Percentiles rank a stretch among this genome's conserved stretches.
Conservation (phyloP, 2,888 invertebrate genomes). For the Neria commutata region DNA sequence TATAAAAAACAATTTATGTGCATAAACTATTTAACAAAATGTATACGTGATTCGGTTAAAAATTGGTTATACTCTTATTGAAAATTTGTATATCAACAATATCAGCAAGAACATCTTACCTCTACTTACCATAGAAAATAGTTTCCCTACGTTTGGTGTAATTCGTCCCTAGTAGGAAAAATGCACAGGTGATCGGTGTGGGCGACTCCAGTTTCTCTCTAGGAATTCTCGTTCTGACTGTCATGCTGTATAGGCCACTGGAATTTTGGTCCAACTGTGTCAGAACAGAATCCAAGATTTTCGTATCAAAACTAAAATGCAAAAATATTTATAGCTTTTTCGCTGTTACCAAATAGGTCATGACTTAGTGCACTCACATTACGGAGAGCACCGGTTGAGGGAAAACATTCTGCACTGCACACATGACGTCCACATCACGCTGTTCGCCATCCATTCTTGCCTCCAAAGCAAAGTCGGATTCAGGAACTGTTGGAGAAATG, state of each 20-base stretch:
- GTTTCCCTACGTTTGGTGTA: slow-evolving; percentile 62
- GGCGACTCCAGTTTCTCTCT: slow-evolving; percentile 61
- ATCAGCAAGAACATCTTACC: slow-evolving; percentile 44
- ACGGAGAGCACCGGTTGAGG: slow-evolving; percentile 59
- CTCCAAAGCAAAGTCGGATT: slow-evolving; percentile 60
- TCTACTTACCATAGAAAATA: slow-evolving; percentile 62
- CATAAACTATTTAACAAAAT: too few species aligned
- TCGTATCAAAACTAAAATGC: slow-evolving; percentile 55
- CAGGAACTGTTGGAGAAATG: too few species aligned
- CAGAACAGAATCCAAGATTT: slow-evolving; percentile 57
- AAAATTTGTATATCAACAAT: too few species aligned
- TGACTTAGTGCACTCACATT: slow-evolving; percentile 49
- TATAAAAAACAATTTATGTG: too few species aligned
- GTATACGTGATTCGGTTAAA: too few species aligned
- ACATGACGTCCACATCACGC: slow-evolving; percentile 58
- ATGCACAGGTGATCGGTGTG: slow-evolving; percentile 62
- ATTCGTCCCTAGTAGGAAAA: slow-evolving; percentile 61
- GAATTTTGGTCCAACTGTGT: slow-evolving; percentile 58
- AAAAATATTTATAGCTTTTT: too few species aligned
- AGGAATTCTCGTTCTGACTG: slow-evolving; percentile 59
- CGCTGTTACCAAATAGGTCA: neutral
- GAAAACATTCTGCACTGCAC: slow-evolving; percentile 60
- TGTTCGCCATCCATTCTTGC: slow-evolving; percentile 57
- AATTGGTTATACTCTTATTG: too few species aligned
- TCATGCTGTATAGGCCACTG: slow-evolving; percentile 60